Evolutionary conservation across 2,888 invertebrate genomes (phyloP).

Genomic region (Synergus japonicus): DNA sequence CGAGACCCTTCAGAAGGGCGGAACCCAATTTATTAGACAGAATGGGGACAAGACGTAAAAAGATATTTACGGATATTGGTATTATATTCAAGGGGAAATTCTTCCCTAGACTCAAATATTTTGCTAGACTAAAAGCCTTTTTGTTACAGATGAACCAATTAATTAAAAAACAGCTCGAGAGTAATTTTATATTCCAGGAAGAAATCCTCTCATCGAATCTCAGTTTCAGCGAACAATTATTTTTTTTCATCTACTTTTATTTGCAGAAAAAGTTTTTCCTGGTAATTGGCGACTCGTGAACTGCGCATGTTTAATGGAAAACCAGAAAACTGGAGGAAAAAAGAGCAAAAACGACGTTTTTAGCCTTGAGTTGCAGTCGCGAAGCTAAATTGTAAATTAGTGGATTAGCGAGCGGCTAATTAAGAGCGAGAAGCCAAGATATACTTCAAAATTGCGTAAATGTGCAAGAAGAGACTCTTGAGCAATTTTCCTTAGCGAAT

Average conservation of each 20-base stretch:
- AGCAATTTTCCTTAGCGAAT: conserved; percentile 56
- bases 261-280: background rate
- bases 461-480: conserved; percentile 48
- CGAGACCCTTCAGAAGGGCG: background rate
- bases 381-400: conserved; percentile 53
- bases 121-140: no score
- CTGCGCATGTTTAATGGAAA: background rate
- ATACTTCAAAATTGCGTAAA: conserved; percentile 56
- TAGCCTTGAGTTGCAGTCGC: conserved; percentile 53
- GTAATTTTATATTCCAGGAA: background rate
- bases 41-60: no score
- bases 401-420: conserved; percentile 57
- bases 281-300: background rate
- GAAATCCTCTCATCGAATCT: background rate
- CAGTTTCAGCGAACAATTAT: background rate
- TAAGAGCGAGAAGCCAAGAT: conserved; percentile 45
- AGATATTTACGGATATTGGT: background rate
- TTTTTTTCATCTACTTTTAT: background rate
- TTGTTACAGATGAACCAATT: no score
- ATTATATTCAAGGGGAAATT: background rate
- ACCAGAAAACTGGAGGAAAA: background rate
- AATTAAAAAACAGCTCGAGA: no score
- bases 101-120: background rate
- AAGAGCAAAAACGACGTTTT: conserved; percentile 17
- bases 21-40: background rate